A percentile compares a stretch with the other conserved stretches of the same genome.
Evolutionary conservation across 2,888 invertebrate genomes (phyloP).

Genomic region (Glomeris marginata): DNA sequence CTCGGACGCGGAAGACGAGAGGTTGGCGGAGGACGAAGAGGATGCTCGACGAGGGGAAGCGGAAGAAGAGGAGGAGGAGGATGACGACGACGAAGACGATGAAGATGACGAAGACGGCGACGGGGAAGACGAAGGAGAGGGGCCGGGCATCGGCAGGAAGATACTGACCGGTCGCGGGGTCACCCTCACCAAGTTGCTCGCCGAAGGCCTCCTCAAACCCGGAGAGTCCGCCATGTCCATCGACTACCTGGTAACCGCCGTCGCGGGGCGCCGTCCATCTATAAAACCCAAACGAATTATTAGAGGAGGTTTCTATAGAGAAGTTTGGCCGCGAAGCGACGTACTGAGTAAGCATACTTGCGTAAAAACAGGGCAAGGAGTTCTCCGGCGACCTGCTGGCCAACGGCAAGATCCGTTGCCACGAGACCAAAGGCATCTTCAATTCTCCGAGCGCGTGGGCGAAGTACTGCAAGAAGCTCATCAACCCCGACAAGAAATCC

Average conservation of each 20-base stretch:
- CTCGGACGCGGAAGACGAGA: too few relatives aligned
- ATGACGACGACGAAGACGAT: conserved; percentile 20
- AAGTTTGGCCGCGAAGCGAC: too few relatives aligned
- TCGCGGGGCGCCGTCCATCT: neutral
- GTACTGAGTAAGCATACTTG: too few relatives aligned
- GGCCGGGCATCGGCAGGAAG: conserved; percentile 4
- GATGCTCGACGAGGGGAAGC: neutral
- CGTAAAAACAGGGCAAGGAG: conserved; percentile 81
- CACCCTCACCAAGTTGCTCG: conserved; percentile 69
- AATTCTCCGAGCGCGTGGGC: conserved; percentile 87
- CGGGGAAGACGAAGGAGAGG: conserved; percentile 15
- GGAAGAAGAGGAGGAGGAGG: conserved; percentile 4
- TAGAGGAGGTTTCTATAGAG: too few relatives aligned
- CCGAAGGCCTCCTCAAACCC: conserved; percentile 67
- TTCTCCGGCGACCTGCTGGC: conserved; percentile 71
- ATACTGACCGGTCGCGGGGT: conserved; percentile 36
- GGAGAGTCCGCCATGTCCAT: conserved; percentile 73
- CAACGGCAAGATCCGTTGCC: conserved; percentile 76
- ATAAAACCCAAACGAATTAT: neutral
- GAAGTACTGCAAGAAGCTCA: conserved; percentile 75
- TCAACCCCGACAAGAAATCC: conserved; percentile 79
- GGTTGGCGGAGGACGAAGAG: neutral
- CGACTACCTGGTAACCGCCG: conserved; percentile 58
- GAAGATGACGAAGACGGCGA: conserved; percentile 19
- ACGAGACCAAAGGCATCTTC: conserved; percentile 74